These are phyloP conservation scores for Oenanthe melanoleuca DNA, from an alignment of 2,113 vertebrate genomes.

Conservation along the genomic window DNA sequence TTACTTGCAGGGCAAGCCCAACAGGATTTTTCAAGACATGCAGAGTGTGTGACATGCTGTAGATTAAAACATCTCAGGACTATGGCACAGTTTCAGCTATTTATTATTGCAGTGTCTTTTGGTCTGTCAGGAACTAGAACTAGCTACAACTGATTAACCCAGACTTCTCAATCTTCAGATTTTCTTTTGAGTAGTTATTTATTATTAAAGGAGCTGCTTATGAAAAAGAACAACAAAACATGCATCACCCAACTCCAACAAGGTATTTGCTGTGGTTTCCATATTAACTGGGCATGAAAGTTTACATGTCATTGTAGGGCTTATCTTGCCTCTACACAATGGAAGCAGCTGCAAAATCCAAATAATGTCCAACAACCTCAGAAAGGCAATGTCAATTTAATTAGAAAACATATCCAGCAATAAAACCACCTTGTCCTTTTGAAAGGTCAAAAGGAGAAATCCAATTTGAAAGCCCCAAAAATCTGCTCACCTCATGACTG, in stretches of 20 bases:
- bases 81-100: background rate
- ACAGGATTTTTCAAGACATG: background rate
- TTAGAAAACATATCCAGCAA: conserved; percentile 13
- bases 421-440: background rate
- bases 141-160: background rate
- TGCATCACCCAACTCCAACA: background rate
- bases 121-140: background rate
- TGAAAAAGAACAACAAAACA: background rate
- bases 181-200: background rate
- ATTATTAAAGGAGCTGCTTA: background rate
- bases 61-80: background rate
- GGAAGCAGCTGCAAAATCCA: background rate
- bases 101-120: background rate
- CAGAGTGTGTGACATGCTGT: background rate
- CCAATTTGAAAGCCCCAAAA: background rate
- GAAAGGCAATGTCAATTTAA: background rate
- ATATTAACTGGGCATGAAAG: background rate
- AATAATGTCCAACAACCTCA: background rate
- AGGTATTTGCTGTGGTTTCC: background rate
- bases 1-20: background rate
- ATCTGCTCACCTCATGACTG: background rate
- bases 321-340: background rate
- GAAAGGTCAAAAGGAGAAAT: conserved; percentile 13
- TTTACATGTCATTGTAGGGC: background rate
- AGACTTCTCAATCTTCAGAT: background rate